Conservation (phyloP, 2,888 invertebrate species). For the Drosophila percnosoma region DNA sequence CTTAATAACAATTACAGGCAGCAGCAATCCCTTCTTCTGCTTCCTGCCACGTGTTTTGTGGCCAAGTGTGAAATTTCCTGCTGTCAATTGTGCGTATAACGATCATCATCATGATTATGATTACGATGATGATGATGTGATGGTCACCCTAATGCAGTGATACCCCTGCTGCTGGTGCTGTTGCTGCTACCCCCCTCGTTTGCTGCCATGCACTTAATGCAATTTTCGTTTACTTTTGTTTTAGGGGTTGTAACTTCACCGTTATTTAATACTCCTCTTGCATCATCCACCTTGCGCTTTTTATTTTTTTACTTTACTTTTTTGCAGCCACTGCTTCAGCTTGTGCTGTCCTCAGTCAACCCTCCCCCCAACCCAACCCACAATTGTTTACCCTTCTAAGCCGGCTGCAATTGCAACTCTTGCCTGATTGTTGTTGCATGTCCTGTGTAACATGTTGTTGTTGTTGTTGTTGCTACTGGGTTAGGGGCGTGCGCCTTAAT, state of each 20-base stretch:
- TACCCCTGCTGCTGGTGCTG: constrained; percentile 7
- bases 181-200: constrained; percentile 3
- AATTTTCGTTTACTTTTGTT: constrained; percentile 66
- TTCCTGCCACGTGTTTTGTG: constrained; percentile 57
- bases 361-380: constrained; percentile 40
- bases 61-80: constrained; percentile 70
- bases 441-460: constrained; percentile 11
- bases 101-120: constrained; percentile 7
- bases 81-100: constrained; percentile 69
- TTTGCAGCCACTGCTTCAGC: not conserved
- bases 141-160: constrained; percentile 60
- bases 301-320: constrained; percentile 18
- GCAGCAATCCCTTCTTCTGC: constrained; percentile 14
- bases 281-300: constrained; percentile 80
- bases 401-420: constrained; percentile 72
- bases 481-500: constrained; percentile 60
- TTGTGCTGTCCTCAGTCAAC: constrained; percentile 11
- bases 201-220: constrained; percentile 67
- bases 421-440: constrained; percentile 34
- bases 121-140: constrained; percentile 22
- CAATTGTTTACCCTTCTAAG: constrained; percentile 20
- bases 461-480: constrained; percentile 13
- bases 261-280: constrained; percentile 71
- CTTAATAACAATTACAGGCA: constrained; percentile 62
- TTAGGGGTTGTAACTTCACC: constrained; percentile 66